Evolutionary conservation across 2,797 vertebrate genomes (phyloP), one percentile per base, ranked within the genome.

Genomic region (Rhinatrema bivittatum): DNA sequence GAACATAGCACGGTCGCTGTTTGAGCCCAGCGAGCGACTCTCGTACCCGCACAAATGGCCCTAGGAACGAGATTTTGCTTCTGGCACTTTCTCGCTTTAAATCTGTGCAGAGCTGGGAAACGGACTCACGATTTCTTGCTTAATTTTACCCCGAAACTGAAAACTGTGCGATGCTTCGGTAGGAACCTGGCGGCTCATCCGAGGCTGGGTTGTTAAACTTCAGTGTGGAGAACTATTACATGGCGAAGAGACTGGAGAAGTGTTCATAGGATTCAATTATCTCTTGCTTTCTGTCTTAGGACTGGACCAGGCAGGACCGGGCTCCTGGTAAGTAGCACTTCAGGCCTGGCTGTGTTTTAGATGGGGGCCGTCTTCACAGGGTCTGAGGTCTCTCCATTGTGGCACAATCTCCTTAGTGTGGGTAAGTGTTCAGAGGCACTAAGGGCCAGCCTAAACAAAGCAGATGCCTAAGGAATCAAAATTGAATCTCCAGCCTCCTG

Each of bases 241-340:
- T 70, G 82, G 79, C 76, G 76, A 83, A 82, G 81, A 76, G 70
- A 49, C 55, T 61, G 79, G 76, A 69, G 58, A 84, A 79, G 85
- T 85, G 86, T 91, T 90, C 89, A 85, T 85, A 83, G 79, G 81
- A 89, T 90, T 86, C 79, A 84, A 87, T 89, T 84, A 89, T 88
- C 85, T 81, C 79, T 72, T 20, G 64, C 49, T 72, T 73, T 78
- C 57, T 75, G 63, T 86, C 79, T 79, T 70, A 79, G 79, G 84
- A 79, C 73, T 55, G 84, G 86, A 66, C 77, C 66, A 80, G 83
- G 79, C 84, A 67, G 79, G 70, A 82, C 81, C 82, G 67, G 53
- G 65, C 62, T 65, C 72, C 65, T 76, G 73, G 90, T 79, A 88
- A 89, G 89, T 87, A 85, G 79, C 76, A 86, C 89, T 82, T 72